Evolutionary conservation across 2,113 vertebrate species (phyloP), one percentile per base, ranked within the genome.

Genomic region (Peromyscus californicus): DNA sequence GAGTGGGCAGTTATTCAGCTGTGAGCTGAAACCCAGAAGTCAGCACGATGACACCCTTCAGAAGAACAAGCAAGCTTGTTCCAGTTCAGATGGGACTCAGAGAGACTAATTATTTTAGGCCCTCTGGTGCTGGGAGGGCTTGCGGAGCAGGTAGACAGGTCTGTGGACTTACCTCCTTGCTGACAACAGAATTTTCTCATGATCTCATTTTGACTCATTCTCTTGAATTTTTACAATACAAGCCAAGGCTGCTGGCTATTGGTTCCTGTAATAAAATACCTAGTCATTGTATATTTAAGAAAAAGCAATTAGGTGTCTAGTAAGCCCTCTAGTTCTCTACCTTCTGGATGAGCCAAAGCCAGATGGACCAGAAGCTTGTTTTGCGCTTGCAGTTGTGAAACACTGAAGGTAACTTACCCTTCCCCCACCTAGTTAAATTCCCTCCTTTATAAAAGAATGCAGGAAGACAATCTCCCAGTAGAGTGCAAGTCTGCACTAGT

Each of bases 131-230:
- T 33, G 21, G 59, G 19, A 75, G 78, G 74, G 7, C 84, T 63
- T 6, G 2, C 29, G 26, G 22, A 26, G 8, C 16, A 65, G 48
- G 54, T 61, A 48, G 67, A 57, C 15, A 15, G 80, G 69, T 15
- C 31, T 61, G 1, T 3, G 17, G 76, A 54, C 88, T 86, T 39
- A 15, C 26, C 54, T 65, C 48, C 72, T 93, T 85, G 93, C 96
- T 89, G 91, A 95, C 91, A 15, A 1, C 3, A 29, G 61, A 10
- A 21, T 42, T 45, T 79, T 88, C 89, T 74, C 19, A 26, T 70
- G 87, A 93, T 76, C 85, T 88, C 95, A 54, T 88, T 93, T 69
- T 93, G 65, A 80, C 89, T 96, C 82, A 51, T 79, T 63, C 57
- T 76, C 76, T 89, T 57, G 67, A 82, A 82, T 74, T 82, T 82